Conservation (phyloP, 2,797 vertebrate genomes). For the Melanotaenia boesemani region DNA sequence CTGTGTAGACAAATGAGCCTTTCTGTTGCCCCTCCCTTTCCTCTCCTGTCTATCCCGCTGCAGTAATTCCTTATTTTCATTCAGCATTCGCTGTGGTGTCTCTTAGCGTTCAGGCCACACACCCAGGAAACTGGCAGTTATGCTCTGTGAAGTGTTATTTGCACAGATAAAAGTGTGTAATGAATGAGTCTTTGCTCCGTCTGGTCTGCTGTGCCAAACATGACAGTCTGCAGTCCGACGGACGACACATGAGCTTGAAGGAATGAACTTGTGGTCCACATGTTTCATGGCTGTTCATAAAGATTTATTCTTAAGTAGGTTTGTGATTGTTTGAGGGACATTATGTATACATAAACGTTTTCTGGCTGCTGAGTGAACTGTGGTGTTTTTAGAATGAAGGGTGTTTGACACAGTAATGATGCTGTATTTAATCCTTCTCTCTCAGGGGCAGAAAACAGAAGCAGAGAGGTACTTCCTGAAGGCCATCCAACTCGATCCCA, state of each 20-base stretch:
- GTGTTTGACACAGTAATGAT: conserved; percentile 64
- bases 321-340: conserved; percentile 60
- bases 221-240: conserved; percentile 54
- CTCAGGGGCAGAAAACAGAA: conserved; percentile 94
- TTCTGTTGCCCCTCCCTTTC: conserved; percentile 10
- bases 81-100: conserved; percentile 25
- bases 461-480: conserved; percentile 97
- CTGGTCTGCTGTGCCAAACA: conserved; percentile 41
- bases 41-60: conserved; percentile 1
- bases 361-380: conserved; percentile 47
- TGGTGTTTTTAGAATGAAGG: conserved; percentile 58
- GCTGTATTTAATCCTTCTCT: conserved; percentile 60
- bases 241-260: conserved; percentile 60
- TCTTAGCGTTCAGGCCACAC: conserved; percentile 59
- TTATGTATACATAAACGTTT: conserved; percentile 55
- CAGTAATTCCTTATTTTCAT: conserved; percentile 18
- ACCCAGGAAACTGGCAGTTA: conserved; percentile 44
- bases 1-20: conserved; percentile 1
- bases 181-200: conserved; percentile 54
- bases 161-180: conserved; percentile 71
- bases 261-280: conserved; percentile 51
- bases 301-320: conserved; percentile 67
- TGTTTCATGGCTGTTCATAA: conserved; percentile 67
- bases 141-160: conserved; percentile 63
- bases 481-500: conserved; percentile 96